Base-by-base conservation (phyloP, 2,797 vertebrate genomes). In the Mormyrops boulengeri region DNA sequence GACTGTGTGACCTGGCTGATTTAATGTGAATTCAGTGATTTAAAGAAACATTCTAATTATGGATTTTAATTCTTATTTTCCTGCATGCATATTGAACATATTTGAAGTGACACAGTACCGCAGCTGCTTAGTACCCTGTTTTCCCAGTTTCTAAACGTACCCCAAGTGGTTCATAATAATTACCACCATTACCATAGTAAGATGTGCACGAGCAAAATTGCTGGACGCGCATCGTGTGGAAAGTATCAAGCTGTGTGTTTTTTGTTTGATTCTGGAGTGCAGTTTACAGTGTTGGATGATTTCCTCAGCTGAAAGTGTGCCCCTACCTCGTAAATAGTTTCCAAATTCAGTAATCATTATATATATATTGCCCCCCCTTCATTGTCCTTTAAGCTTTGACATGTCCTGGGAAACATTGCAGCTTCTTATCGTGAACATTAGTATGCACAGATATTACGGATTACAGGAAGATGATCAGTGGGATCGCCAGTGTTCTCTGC, bases 141-240 rank as follows among this genome's bases (percentile, higher is more conserved):
- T 89, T n/a, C 73, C 73, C 50, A 89, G 22, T 77, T 80, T n/a
- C 19, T 82, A 77, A 53, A 30, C 49, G 34, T 7, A 41, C 22
- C 3, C 44, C 22, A 85, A 44, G 19, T 69, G 7, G 12, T 14
- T 6, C 55, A n/a, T 30, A 17, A 52, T 19, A 14, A 12, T 73
- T 55, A 80, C 19, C 17, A 82, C 44, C 44, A 47, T 34, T 69
- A 85, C 44, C 30, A 87, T 89, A 87, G 88, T 88, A 90, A 73
- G 44, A 92, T 73, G 89, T 53, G 66, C 93, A 93, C 73, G 91
- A 94, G 94, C 93, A 92, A 91, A 84, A 91, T 91, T 91, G 90
- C 92, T 6, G 19, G 7, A 84, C 5, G n/a, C 86, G 44, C 49
- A 41, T 88, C 38, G 17, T 41, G 14, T 62, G 30, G 14, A 84